These are phyloP conservation scores for Chydorus sphaericus DNA, from an alignment of 2,888 invertebrate species.

Conservation along the genomic window DNA sequence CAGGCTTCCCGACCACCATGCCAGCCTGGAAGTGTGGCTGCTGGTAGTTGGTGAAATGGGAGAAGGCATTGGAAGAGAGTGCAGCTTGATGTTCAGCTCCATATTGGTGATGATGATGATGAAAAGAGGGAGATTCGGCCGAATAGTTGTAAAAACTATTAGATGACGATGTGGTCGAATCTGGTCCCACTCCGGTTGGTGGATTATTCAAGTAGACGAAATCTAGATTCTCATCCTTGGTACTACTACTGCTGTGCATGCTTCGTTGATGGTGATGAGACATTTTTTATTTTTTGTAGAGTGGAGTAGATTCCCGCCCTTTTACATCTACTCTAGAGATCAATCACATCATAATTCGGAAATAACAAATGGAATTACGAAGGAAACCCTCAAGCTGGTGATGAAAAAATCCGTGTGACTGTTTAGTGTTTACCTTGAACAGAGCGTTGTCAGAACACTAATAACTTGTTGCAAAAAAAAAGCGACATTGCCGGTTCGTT, in stretches of 20 bases:
- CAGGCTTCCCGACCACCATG: too few species aligned
- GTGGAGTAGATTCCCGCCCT: too few species aligned
- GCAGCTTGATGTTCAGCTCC: background rate
- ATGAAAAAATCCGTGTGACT: too few species aligned
- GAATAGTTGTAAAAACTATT: background rate
- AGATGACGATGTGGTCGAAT: too few species aligned
- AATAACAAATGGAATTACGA: too few species aligned
- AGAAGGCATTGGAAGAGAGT: too few species aligned
- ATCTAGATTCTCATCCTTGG: background rate
- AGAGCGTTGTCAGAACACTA: conserved; percentile 6
- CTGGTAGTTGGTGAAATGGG: background rate
- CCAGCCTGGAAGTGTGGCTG: background rate
- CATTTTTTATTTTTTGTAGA: background rate
- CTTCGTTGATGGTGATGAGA: too few species aligned
- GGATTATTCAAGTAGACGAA: background rate
- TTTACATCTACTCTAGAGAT: too few species aligned
- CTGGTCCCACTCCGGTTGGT: too few species aligned
- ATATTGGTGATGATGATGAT: background rate
- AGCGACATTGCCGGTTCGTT: background rate
- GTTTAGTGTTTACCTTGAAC: background rate
- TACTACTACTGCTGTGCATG: too few species aligned
- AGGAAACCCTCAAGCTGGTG: too few species aligned
- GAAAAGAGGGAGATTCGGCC: background rate
- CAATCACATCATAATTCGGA: too few species aligned
- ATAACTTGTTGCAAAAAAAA: background rate